Evolutionary conservation across 2,888 invertebrate species (phyloP).

Genomic region (Empis stercorea): DNA sequence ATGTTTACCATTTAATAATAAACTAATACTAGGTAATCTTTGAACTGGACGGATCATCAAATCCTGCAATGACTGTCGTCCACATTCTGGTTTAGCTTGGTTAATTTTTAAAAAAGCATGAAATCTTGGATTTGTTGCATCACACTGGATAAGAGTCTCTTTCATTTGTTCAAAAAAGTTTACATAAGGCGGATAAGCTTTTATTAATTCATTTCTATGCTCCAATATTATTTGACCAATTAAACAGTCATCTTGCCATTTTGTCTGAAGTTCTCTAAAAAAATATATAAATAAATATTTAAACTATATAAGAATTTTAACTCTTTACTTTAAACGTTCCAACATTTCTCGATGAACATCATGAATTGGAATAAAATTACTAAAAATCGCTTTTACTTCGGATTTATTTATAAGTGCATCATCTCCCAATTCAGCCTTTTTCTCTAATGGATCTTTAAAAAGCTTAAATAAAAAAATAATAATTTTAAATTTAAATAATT

Average conservation of each 20-base stretch:
- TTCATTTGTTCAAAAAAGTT: slow-evolving; percentile 98
- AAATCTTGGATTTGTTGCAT: slow-evolving; percentile 86
- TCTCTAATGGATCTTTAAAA: slow-evolving; percentile 87
- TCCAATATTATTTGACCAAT: slow-evolving; percentile 81
- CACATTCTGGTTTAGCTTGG: slow-evolving; percentile 89
- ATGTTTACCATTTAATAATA: slow-evolving; percentile 75
- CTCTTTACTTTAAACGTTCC: slow-evolving; percentile 38
- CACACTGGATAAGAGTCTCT: slow-evolving; percentile 81
- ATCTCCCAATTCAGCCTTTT: slow-evolving; percentile 61
- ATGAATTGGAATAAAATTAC: slow-evolving; percentile 87
- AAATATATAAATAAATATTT: neutral
- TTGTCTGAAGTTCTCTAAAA: slow-evolving; percentile 28
- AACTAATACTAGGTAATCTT: slow-evolving; percentile 88
- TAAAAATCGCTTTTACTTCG: slow-evolving; percentile 90
- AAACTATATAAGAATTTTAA: neutral
- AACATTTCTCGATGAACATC: slow-evolving; percentile 75
- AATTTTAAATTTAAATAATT: neutral
- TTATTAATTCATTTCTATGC: slow-evolving; percentile 76
- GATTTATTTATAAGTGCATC: slow-evolving; percentile 72
- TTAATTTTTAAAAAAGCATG: slow-evolving; percentile 96
- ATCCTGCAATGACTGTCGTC: slow-evolving; percentile 89
- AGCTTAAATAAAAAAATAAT: no score
- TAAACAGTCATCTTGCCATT: slow-evolving; percentile 78
- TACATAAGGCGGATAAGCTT: slow-evolving; percentile 94
- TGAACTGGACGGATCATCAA: slow-evolving; percentile 96